Percentiles rank a stretch among this genome's conserved stretches.
These are phyloP conservation scores for Etheostoma cragini DNA, from an alignment of 2,113 vertebrate species.

Conservation along the genomic window DNA sequence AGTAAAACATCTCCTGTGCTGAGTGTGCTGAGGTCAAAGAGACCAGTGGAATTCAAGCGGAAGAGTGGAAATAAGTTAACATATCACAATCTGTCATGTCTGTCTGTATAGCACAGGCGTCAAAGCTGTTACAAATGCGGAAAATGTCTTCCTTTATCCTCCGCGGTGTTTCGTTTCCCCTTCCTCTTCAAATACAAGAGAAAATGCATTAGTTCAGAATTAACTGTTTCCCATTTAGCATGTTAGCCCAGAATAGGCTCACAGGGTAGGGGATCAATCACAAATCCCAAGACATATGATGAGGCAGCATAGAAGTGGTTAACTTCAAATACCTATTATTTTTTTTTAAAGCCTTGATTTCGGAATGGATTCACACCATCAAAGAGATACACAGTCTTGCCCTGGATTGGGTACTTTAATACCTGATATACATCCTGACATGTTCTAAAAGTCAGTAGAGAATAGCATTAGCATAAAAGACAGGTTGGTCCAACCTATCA, in stretches of 20 bases:
- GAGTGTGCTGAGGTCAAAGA: neutral
- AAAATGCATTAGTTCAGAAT: constrained; percentile 27
- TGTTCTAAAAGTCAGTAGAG: constrained; percentile 26
- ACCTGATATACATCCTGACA: constrained; percentile 36
- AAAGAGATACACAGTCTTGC: constrained; percentile 46
- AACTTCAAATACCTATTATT: constrained; percentile 39
- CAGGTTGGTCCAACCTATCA: constrained; percentile 1
- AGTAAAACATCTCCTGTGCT: neutral
- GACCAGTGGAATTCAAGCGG: neutral
- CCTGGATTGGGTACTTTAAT: constrained; percentile 9
- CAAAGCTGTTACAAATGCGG: constrained; percentile 20
- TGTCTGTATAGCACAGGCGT: neutral
- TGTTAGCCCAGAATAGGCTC: constrained; percentile 19
- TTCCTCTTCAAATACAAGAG: constrained; percentile 37
- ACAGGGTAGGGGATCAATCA: constrained; percentile 27
- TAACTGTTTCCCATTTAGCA: constrained; percentile 33
- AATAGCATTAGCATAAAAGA: constrained; percentile 18
- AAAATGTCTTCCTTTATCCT: constrained; percentile 40
- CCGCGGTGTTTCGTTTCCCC: constrained; percentile 14
- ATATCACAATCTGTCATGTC: neutral
- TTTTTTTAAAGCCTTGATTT: constrained; percentile 40
- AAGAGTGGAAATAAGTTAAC: neutral
- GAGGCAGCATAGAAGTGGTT: constrained; percentile 37
- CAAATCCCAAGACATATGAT: constrained; percentile 51
- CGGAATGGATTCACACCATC: constrained; percentile 40